Evolutionary conservation across 2,888 invertebrate genomes (phyloP).

Genomic region (Spilosoma lubricipeda): DNA sequence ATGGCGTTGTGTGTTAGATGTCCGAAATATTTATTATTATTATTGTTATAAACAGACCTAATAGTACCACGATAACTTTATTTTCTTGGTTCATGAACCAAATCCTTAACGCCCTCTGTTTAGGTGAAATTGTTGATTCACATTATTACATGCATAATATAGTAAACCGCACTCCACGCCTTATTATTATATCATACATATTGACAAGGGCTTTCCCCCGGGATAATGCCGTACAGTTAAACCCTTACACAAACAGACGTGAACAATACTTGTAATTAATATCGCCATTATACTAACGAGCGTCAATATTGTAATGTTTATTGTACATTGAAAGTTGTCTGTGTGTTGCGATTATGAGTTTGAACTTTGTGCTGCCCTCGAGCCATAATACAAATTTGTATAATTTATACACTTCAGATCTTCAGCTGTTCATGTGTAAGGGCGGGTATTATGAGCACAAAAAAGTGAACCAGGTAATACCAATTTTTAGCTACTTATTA

Average conservation of each 20-base stretch:
- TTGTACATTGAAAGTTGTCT: conserved; percentile 3
- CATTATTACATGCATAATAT: neutral
- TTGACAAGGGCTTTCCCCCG: conserved; percentile 24
- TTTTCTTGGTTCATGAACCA: neutral
- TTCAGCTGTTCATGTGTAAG: no score
- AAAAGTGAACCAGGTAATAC: no score
- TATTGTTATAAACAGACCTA: no score
- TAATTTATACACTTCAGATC: no score
- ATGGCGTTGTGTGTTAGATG: no score
- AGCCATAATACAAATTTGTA: neutral
- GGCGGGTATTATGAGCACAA: no score
- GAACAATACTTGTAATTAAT: conserved; percentile 53
- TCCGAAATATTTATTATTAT: no score
- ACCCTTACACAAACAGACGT: conserved; percentile 38
- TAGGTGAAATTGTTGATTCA: neutral
- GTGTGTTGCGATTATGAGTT: neutral
- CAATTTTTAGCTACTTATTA: no score
- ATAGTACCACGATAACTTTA: neutral
- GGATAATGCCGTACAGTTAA: conserved; percentile 38
- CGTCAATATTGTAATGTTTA: conserved; percentile 22
- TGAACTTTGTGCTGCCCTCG: neutral
- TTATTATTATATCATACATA: conserved; percentile 12
- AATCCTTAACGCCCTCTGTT: neutral
- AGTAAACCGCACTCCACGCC: neutral
- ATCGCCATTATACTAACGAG: conserved; percentile 54